These are phyloP conservation scores for Oryzias celebensis DNA, from an alignment of 2,113 vertebrate species.

Conservation along the genomic window DNA sequence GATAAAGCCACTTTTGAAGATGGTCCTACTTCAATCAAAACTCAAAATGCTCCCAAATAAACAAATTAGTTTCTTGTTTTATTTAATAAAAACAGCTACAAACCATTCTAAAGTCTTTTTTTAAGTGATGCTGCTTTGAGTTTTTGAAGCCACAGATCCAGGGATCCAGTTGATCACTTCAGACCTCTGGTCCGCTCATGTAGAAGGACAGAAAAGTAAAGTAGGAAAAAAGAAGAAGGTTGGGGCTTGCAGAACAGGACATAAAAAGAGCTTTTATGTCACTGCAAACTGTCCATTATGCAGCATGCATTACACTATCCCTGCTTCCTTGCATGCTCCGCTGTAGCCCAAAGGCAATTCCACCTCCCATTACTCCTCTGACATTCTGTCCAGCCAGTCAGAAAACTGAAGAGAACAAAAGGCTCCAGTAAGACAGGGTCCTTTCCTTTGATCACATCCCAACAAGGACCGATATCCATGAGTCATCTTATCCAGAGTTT, in stretches of 20 bases:
- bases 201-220: conserved; percentile 58
- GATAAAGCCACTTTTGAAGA: too few species aligned
- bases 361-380: conserved; percentile 24
- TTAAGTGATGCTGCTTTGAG: too few species aligned
- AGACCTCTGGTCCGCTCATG: conserved; percentile 49
- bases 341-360: conserved; percentile 31
- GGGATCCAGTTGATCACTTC: conserved; percentile 31
- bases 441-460: conserved; percentile 32
- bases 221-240: conserved; percentile 19
- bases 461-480: conserved; percentile 26
- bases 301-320: conserved; percentile 1
- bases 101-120: too few species aligned
- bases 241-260: conserved; percentile 1
- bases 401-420: conserved; percentile 32
- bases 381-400: conserved; percentile 23
- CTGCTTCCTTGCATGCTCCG: conserved; percentile 8
- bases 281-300: conserved; percentile 16
- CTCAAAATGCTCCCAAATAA: too few species aligned
- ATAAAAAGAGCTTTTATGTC: conserved; percentile 27
- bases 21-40: too few species aligned
- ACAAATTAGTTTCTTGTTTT: too few species aligned
- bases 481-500: conserved; percentile 25
- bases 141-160: too few species aligned
- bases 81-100: too few species aligned
- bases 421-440: conserved; percentile 3